Evolutionary conservation across 1,140 invertebrate species (phyloP).

Genomic region (Papilio polytes): DNA sequence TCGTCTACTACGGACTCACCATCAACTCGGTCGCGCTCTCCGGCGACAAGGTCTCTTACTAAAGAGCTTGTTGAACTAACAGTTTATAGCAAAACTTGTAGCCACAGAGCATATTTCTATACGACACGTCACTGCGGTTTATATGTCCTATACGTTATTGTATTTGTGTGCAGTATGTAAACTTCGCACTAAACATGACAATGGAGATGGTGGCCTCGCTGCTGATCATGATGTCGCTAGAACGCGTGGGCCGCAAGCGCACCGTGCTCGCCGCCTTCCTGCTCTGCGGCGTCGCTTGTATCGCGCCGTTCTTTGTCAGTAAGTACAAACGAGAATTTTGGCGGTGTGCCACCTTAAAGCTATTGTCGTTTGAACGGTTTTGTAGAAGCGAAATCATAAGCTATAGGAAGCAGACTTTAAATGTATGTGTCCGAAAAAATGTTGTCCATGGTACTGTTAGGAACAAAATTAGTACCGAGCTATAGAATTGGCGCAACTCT

Average conservation of each 20-base stretch:
- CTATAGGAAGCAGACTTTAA: no score
- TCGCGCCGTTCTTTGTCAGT: slow-evolving; percentile 73
- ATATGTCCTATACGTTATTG: no score
- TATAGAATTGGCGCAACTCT: no score
- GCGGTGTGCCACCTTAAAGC: not conserved
- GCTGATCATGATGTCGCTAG: slow-evolving; percentile 86
- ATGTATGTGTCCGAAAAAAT: no score
- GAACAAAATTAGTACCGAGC: no score
- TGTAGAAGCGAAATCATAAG: no score
- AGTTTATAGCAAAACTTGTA: not conserved
- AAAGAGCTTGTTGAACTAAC: not conserved
- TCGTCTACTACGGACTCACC: slow-evolving; percentile 93
- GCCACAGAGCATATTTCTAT: not conserved
- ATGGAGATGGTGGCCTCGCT: slow-evolving; percentile 90
- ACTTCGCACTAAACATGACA: slow-evolving; percentile 88
- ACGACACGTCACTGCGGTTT: no score
- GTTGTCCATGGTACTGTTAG: no score
- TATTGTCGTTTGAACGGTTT: no score
- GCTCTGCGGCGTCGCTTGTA: slow-evolving; percentile 83
- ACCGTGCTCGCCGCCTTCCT: slow-evolving; percentile 86
- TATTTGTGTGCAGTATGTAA: slow-evolving; percentile 75
- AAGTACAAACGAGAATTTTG: slow-evolving; percentile 42
- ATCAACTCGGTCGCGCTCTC: slow-evolving; percentile 90
- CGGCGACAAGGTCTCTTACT: slow-evolving; percentile 84
- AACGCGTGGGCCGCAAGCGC: slow-evolving; percentile 86